Evolutionary conservation across 2,113 vertebrate species (phyloP), one percentile per base, ranked within the genome.

Genomic region (Cacatua alba): DNA sequence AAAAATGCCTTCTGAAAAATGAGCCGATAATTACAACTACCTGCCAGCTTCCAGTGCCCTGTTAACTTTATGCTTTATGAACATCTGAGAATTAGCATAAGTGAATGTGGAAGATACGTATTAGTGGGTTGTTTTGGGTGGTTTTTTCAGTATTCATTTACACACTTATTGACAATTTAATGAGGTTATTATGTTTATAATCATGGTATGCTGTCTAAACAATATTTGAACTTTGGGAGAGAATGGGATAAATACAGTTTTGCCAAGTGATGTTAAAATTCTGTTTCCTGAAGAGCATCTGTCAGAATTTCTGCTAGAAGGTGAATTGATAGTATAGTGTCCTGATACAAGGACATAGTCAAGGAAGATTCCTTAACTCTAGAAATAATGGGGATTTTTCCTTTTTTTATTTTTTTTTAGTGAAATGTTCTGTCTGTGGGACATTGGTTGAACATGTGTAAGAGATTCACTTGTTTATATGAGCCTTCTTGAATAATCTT

Each of bases 41-140:
- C 49, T 86, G 75, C 77, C 63, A 82, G 85, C 92, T 90, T 77
- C 52, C 21, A 65, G 64, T 94, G 29, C 68, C 68, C 88, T 93
- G 35, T 85, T 96, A 94, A 96, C 88, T 94, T 92, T 79, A 91
- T 97, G 70, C 92, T 94, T 93, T 94, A 84, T 26, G 48, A 96
- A 94, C n/a, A 92, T 52, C 31, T 93, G 92, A 94, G 57, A 91
- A 93, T 94, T 95, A 94, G 65, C 81, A 28, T 35, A 91, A 97
- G 75, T 49, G 63, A 37, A 62, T 78, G 43, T 37, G 60, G 52
- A 95, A 33, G 49, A 76, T 93, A 79, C 26, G 4, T 93, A 64
- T 86, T 95, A 92, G 25, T 71, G 59, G 62, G 70, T n/a, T 88
- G 59, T 55, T 59, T 59, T 24, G n/a, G 25, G 46, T 48, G 82